Conservation (phyloP, 2,797 vertebrate species). For the Synaphobranchus kaupii region DNA sequence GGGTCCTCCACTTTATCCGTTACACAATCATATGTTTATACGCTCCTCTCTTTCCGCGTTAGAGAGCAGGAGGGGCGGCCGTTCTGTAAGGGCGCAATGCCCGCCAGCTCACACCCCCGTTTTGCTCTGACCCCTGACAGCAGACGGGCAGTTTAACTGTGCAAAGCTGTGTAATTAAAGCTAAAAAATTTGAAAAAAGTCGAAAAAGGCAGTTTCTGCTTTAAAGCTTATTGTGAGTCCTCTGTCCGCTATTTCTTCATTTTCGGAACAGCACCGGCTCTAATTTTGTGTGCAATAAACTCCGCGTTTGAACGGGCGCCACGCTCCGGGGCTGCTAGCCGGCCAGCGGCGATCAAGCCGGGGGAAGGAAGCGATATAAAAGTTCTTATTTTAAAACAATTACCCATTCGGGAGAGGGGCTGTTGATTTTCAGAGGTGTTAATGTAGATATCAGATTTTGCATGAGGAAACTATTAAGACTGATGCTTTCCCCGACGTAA, state of each 20-base stretch:
- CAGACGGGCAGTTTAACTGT: conserved; percentile 69
- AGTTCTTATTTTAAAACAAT: conserved; percentile 23
- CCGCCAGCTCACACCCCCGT: conserved; percentile 52
- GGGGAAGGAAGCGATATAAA: conserved; percentile 29
- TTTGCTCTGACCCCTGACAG: conserved; percentile 69
- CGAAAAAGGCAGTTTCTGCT: conserved; percentile 56
- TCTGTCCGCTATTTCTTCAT: conserved; percentile 1
- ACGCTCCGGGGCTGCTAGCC: conserved; percentile 41
- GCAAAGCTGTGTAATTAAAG: conserved; percentile 74
- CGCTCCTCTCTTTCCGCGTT: neutral
- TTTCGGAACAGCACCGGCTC: conserved; percentile 49
- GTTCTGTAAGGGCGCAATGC: neutral
- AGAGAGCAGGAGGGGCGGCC: neutral
- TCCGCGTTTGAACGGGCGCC: conserved; percentile 56
- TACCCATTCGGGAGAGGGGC: conserved; percentile 12
- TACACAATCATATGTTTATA: neutral
- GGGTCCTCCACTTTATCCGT: neutral
- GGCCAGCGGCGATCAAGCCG: neutral
- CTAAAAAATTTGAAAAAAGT: too few species aligned
- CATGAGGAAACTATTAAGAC: conserved; percentile 47
- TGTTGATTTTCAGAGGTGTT: conserved; percentile 52
- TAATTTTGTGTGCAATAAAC: conserved; percentile 64
- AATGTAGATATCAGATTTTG: conserved; percentile 67
- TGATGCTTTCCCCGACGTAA: conserved; percentile 32
- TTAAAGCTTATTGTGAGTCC: conserved; percentile 52